A percentile compares a stretch with the other conserved stretches of the same genome.
These are phyloP conservation scores for Nephotettix cincticeps DNA, from an alignment of 1,140 invertebrate genomes.

Conservation along the genomic window DNA sequence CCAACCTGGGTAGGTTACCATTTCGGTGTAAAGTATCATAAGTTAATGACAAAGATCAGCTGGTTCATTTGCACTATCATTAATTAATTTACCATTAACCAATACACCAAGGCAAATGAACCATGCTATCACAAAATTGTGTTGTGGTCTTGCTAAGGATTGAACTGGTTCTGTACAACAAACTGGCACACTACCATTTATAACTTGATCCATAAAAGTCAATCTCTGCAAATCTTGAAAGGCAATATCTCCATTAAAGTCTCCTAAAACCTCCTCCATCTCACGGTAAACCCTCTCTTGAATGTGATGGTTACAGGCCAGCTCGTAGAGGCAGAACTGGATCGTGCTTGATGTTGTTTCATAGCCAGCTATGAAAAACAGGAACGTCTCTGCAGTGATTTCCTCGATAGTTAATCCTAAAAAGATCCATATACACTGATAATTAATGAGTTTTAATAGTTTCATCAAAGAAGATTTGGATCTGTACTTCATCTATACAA, in stretches of 20 bases:
- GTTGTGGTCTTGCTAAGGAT: no score
- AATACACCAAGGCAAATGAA: neutral
- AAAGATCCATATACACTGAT: no score
- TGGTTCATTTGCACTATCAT: neutral
- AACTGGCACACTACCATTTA: neutral
- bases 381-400: constrained; percentile 60
- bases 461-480: no score
- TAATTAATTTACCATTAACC: neutral
- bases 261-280: constrained; percentile 42
- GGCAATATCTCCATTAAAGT: constrained; percentile 46
- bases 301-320: constrained; percentile 50
- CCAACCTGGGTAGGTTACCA: no score
- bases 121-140: neutral
- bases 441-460: no score
- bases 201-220: constrained; percentile 51
- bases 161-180: no score
- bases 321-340: constrained; percentile 48
- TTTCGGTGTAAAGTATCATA: no score
- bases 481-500: no score
- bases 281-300: constrained; percentile 50
- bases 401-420: constrained; percentile 22
- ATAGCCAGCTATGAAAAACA: constrained; percentile 58
- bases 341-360: constrained; percentile 59
- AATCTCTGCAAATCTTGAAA: constrained; percentile 53
- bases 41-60: no score